These are phyloP conservation scores for Lepidochrysops patricia DNA, from an alignment of 2,888 invertebrate genomes.

Conservation along the genomic window DNA sequence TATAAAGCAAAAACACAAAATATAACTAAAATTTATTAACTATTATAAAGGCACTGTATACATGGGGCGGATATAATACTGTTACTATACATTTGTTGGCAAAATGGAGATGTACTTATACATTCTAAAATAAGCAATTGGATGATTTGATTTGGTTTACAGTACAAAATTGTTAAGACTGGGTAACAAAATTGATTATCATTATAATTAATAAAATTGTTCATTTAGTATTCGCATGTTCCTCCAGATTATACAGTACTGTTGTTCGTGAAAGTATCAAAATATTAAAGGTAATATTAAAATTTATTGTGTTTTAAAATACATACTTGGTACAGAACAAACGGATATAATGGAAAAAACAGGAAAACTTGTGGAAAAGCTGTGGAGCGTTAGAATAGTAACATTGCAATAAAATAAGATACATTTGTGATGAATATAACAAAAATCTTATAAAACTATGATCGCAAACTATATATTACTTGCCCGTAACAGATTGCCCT, in stretches of 20 bases:
- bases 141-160: not conserved
- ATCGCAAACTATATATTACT: not conserved
- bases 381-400: not conserved
- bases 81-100: slow-evolving; percentile 29
- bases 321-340: not conserved
- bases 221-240: not conserved
- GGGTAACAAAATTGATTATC: not conserved
- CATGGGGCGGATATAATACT: slow-evolving; percentile 45
- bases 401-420: slow-evolving; percentile 4
- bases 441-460: slow-evolving; percentile 8
- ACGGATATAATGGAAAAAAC: not conserved
- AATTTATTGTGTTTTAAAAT: not conserved
- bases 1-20: not conserved
- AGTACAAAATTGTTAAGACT: not conserved
- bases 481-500: slow-evolving; percentile 4
- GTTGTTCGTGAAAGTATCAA: not conserved
- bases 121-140: not conserved
- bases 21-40: slow-evolving; percentile 48
- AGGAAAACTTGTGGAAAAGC: too few relatives aligned
- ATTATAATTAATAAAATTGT: not conserved
- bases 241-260: not conserved
- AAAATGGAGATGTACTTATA: not conserved
- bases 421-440: slow-evolving; percentile 12
- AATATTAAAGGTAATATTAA: not conserved
- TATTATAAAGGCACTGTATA: slow-evolving; percentile 61